Percentiles rank a stretch among this genome's conserved stretches.
Evolutionary conservation across 2,888 invertebrate genomes (phyloP).

Genomic region (Hirudinaria manillensis): DNA sequence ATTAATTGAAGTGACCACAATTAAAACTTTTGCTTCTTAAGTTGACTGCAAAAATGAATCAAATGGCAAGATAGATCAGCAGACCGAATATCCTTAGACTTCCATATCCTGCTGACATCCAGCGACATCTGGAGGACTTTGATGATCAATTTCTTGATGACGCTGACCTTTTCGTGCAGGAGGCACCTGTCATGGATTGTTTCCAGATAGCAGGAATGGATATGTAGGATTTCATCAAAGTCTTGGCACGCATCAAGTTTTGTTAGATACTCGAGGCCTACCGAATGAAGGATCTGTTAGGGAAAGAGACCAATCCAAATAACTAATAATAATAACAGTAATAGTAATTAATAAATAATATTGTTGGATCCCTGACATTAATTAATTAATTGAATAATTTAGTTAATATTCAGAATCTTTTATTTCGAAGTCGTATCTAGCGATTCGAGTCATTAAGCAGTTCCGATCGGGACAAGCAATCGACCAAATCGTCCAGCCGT

Average conservation of each 20-base stretch:
- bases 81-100: not conserved
- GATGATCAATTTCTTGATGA: conserved; percentile 47
- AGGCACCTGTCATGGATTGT: conserved; percentile 50
- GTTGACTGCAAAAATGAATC: no score
- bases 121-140: conserved; percentile 49
- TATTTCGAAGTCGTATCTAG: no score
- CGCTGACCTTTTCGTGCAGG: conserved; percentile 45
- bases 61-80: not conserved
- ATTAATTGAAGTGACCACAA: not conserved
- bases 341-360: no score
- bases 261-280: conserved; percentile 49
- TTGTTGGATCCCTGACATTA: no score
- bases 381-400: no score
- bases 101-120: conserved; percentile 46
- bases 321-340: no score
- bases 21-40: not conserved
- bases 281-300: conserved; percentile 49
- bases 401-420: no score
- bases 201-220: conserved; percentile 46
- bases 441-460: no score
- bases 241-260: conserved; percentile 45
- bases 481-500: no score
- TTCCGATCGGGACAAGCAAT: no score
- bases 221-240: conserved; percentile 47
- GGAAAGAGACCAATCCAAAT: not conserved